phyloP scores from a whole-genome alignment of 53 echinoderm and acorn worm genomes.

The Mesocentrotus franciscanus region DNA sequence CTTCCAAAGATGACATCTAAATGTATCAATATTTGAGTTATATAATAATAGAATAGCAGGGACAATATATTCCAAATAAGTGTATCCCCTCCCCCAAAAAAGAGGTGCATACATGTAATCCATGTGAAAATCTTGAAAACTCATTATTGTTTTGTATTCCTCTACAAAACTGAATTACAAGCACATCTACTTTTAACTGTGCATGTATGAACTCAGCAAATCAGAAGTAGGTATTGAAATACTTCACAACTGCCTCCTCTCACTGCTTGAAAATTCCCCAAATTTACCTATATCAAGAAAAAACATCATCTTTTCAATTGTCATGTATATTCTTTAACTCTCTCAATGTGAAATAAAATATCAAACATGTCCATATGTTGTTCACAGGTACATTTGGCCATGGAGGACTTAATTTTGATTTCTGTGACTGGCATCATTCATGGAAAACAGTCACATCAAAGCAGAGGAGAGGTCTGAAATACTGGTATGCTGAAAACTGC shows the following conservation, averaged over 20 bases:
- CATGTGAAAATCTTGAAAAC: too few relatives aligned
- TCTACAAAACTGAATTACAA: background rate
- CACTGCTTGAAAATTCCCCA: too few relatives aligned
- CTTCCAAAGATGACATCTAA: too few relatives aligned
- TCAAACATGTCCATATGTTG: background rate
- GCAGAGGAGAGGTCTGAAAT: constrained; percentile 73
- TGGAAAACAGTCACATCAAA: constrained; percentile 73
- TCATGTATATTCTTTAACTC: too few relatives aligned
- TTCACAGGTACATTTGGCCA: constrained; percentile 61
- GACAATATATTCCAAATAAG: background rate
- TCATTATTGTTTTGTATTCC: too few relatives aligned
- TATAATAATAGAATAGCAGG: background rate
- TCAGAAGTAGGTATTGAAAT: background rate
- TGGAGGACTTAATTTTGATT: constrained; percentile 70
- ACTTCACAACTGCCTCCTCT: background rate
- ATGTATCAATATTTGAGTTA: too few relatives aligned
- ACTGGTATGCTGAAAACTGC: constrained; percentile 81
- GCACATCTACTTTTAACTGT: background rate
- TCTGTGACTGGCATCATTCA: constrained; percentile 75
- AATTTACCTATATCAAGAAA: too few relatives aligned
- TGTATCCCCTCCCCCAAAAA: too few relatives aligned
- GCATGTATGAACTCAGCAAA: background rate
- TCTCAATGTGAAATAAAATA: background rate
- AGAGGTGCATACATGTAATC: too few relatives aligned
- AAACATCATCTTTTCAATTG: background rate